Percentiles rank a stretch among this genome's conserved stretches.
These are phyloP conservation scores for Cyclophora punctaria DNA, from an alignment of 2,888 invertebrate species.

Conservation along the genomic window DNA sequence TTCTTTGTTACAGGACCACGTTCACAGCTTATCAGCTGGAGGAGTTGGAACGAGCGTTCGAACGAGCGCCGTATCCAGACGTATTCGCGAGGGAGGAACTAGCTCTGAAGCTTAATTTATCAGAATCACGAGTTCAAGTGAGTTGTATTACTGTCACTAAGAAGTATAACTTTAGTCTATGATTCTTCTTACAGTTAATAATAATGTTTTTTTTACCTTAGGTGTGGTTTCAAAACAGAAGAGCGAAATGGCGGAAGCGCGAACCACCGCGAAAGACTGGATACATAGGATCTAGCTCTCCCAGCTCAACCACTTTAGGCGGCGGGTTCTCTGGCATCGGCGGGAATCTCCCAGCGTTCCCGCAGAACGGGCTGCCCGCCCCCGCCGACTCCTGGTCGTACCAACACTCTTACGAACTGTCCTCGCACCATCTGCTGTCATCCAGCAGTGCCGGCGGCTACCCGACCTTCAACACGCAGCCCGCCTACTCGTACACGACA, in stretches of 20 bases:
- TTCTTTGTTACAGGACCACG: constrained; percentile 83
- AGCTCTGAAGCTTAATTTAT: constrained; percentile 91
- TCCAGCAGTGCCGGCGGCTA: constrained; percentile 78
- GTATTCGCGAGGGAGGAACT: constrained; percentile 96
- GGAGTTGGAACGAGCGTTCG: constrained; percentile 94
- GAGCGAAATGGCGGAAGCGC: constrained; percentile 95
- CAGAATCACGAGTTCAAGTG: constrained; percentile 80
- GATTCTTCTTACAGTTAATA: too few relatives aligned
- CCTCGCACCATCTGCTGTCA: constrained; percentile 84
- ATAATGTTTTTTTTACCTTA: constrained; percentile 20
- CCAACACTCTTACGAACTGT: constrained; percentile 84
- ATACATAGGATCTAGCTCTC: constrained; percentile 81
- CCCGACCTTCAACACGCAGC: constrained; percentile 77
- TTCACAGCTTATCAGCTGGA: constrained; percentile 96
- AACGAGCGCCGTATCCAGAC: constrained; percentile 96
- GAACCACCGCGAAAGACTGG: constrained; percentile 94
- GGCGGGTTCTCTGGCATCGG: constrained; percentile 75
- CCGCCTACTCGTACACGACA: constrained; percentile 78
- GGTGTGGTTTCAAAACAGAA: constrained; percentile 93
- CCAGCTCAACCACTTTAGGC: constrained; percentile 79
- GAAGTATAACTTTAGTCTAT: too few relatives aligned
- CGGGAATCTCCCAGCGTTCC: constrained; percentile 69
- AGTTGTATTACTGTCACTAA: neutral
- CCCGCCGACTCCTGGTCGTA: constrained; percentile 88
- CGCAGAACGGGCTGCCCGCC: constrained; percentile 76